Percentiles rank a stretch among this genome's conserved stretches.
These are phyloP conservation scores for Bucorvus abyssinicus DNA, from an alignment of 2,797 vertebrate species.

Conservation along the genomic window DNA sequence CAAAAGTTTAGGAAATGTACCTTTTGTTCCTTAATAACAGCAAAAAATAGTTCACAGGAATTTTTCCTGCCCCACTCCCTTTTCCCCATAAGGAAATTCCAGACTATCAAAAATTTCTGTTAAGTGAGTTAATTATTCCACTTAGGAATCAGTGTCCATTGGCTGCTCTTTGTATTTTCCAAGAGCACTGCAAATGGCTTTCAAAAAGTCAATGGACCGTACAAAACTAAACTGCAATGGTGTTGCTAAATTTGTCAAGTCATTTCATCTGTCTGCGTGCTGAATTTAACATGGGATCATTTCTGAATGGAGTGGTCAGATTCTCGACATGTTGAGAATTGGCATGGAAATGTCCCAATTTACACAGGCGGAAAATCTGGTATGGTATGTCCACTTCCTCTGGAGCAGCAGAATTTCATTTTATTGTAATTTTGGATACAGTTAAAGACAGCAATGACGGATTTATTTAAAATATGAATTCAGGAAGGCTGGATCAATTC, in stretches of 20 bases:
- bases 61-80: neutral
- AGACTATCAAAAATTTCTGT: conserved; percentile 33
- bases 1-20: neutral
- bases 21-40: neutral
- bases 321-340: neutral
- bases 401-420: neutral
- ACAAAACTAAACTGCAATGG: neutral
- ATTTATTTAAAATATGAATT: conserved; percentile 26
- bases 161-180: conserved; percentile 36
- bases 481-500: conserved; percentile 42
- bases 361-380: neutral
- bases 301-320: neutral
- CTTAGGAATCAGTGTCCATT: conserved; percentile 30
- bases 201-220: conserved; percentile 31
- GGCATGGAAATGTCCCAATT: neutral
- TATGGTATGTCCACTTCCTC: conserved; percentile 7
- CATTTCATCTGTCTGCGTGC: neutral
- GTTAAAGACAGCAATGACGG: conserved; percentile 1
- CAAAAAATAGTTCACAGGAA: neutral
- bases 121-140: conserved; percentile 50
- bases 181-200: conserved; percentile 38
- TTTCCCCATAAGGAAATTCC: conserved; percentile 6
- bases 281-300: neutral
- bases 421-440: neutral
- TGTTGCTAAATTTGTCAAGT: conserved; percentile 6